These are phyloP conservation scores for Apistogramma diplotaenia DNA, from an alignment of 2,113 vertebrate genomes.

Conservation along the genomic window DNA sequence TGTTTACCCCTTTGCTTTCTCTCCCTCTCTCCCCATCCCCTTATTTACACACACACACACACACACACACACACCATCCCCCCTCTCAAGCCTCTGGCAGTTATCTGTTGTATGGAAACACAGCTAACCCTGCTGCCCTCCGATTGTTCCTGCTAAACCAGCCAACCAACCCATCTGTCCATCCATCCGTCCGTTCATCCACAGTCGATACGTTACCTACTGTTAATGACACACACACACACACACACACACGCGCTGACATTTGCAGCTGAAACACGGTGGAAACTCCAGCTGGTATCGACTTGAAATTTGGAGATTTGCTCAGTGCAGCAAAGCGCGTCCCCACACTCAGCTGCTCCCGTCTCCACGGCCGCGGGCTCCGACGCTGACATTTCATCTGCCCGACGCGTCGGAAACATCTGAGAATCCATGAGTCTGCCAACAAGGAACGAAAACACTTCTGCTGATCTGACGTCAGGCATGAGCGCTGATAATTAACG, in stretches of 20 bases:
- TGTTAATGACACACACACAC: neutral
- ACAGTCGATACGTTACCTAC: neutral
- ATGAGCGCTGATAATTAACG: too few species aligned
- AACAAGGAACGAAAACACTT: rapidly evolving
- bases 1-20: constrained; percentile 11
- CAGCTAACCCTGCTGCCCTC: constrained; percentile 45
- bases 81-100: constrained; percentile 16
- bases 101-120: constrained; percentile 61
- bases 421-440: neutral
- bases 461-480: too few species aligned
- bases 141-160: constrained; percentile 44
- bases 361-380: neutral
- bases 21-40: neutral
- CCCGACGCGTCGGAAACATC: neutral
- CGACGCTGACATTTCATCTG: neutral
- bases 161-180: constrained; percentile 18
- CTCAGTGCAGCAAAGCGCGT: neutral
- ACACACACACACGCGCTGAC: neutral
- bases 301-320: neutral
- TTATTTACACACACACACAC: neutral
- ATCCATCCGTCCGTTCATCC: neutral
- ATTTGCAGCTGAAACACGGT: neutral
- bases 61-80: neutral
- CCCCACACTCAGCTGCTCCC: neutral
- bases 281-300: neutral